phyloP scores from a whole-genome alignment of 2,113 vertebrate species.

The Myiozetetes cayanensis region DNA sequence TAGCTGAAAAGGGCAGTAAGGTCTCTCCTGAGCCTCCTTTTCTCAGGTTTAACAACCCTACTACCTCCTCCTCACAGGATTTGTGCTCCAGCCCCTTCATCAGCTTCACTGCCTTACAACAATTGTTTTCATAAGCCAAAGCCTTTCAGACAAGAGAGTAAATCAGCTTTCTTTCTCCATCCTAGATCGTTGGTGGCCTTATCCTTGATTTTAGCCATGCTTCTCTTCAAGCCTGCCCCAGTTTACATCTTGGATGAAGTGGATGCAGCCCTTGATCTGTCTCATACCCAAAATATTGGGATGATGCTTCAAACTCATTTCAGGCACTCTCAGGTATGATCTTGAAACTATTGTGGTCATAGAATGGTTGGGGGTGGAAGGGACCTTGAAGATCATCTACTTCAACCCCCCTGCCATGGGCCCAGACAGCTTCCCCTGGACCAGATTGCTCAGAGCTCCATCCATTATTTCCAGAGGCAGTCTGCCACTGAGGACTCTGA shows the following conservation, averaged over 20 bases:
- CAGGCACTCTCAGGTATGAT: slow-evolving; percentile 87
- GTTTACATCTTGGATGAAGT: slow-evolving; percentile 98
- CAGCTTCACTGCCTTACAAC: not conserved
- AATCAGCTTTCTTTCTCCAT: not conserved
- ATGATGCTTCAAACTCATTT: slow-evolving; percentile 94
- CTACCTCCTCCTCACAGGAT: too few relatives aligned
- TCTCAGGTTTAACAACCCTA: not conserved
- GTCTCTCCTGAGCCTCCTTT: not conserved
- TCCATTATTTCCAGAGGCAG: not conserved
- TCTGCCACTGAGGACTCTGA: not conserved
- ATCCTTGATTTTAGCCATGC: slow-evolving; percentile 93
- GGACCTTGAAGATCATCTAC: not conserved
- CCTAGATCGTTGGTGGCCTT: slow-evolving; percentile 92
- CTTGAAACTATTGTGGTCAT: not conserved
- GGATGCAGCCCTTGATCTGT: slow-evolving; percentile 95
- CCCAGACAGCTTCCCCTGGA: not conserved
- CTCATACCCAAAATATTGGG: slow-evolving; percentile 97
- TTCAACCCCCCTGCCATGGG: fast-evolving
- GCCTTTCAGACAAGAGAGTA: not conserved
- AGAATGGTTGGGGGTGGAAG: not conserved
- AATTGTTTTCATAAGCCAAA: not conserved
- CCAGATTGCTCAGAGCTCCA: not conserved
- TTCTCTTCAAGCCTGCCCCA: slow-evolving; percentile 97
- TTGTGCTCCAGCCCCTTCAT: not conserved
- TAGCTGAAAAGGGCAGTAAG: too few relatives aligned